phyloP scores from a whole-genome alignment of 2,113 vertebrate species.

The Terrapene triunguis region DNA sequence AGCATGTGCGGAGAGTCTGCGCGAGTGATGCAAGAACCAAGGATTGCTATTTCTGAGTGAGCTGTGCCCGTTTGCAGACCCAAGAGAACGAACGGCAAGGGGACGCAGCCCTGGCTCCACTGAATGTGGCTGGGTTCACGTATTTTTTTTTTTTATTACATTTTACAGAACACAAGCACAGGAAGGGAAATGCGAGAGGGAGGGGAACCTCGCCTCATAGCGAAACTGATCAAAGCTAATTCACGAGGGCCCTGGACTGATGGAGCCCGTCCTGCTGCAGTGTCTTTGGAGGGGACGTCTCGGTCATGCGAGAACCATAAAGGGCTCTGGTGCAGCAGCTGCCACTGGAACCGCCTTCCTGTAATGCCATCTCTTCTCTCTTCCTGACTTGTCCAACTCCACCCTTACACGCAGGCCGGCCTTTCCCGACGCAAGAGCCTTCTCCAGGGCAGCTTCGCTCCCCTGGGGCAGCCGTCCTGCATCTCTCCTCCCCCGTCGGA shows the following conservation, averaged over 20 bases:
- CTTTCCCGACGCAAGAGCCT: not conserved
- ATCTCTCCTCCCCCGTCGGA: not conserved
- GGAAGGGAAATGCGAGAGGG: not conserved
- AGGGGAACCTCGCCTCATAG: not conserved
- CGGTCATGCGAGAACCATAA: not conserved
- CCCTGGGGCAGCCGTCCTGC: not conserved
- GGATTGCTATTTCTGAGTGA: not conserved
- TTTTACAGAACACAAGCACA: not conserved
- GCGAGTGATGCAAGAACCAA: too few species aligned
- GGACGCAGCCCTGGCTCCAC: not conserved
- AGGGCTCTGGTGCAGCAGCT: too few species aligned
- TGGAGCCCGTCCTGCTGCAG: not conserved
- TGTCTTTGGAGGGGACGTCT: not conserved
- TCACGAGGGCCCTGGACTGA: not conserved
- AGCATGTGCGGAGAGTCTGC: too few species aligned
- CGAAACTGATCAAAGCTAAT: not conserved
- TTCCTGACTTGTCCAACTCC: not conserved
- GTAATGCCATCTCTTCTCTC: too few species aligned
- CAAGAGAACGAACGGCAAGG: too few species aligned
- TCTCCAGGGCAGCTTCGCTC: not conserved
- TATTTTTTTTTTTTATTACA: not conserved
- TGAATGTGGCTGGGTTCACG: not conserved
- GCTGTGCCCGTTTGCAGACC: too few species aligned
- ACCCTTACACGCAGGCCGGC: not conserved
- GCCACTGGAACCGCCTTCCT: too few species aligned